Percentiles rank a stretch among this genome's conserved stretches.
These are phyloP conservation scores for Malurus alboscapulatus DNA, from an alignment of 2,113 vertebrate species.

Conservation along the genomic window DNA sequence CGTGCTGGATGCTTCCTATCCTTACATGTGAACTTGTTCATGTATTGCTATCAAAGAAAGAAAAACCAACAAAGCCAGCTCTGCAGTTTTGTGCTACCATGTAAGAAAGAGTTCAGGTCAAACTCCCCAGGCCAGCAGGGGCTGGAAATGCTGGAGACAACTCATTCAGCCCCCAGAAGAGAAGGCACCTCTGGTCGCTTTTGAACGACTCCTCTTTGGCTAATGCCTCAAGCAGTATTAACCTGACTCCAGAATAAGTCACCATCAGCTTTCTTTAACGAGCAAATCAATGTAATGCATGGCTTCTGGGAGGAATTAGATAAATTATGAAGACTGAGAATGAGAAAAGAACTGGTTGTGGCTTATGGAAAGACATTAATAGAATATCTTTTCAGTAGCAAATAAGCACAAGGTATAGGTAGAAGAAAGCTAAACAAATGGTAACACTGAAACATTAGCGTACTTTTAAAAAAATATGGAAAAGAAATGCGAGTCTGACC, in stretches of 20 bases:
- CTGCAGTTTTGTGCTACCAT: conserved; percentile 36
- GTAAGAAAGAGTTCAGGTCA: conserved; percentile 30
- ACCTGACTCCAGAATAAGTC: conserved; percentile 25
- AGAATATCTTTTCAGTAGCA: not conserved
- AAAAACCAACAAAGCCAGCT: conserved; percentile 6
- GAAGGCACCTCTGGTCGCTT: conserved; percentile 71
- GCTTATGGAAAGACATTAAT: not conserved
- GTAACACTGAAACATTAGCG: not conserved
- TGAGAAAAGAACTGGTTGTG: not conserved
- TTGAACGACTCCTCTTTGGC: conserved; percentile 69
- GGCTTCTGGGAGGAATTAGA: conserved; percentile 5
- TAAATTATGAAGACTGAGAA: not conserved
- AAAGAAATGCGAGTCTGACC: conserved; percentile 34
- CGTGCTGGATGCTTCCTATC: conserved; percentile 22
- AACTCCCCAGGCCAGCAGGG: conserved; percentile 46
- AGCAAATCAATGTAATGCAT: not conserved
- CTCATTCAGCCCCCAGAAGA: conserved; percentile 55
- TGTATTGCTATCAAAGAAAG: conserved; percentile 30
- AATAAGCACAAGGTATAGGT: conserved; percentile 3
- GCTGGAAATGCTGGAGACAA: conserved; percentile 53
- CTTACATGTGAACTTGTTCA: not conserved
- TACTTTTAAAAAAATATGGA: not conserved
- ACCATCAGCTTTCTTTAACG: conserved; percentile 1
- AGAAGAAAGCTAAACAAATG: not conserved
- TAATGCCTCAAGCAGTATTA: conserved; percentile 60